phyloP scores from a whole-genome alignment of 2,113 vertebrate species.

The Scolopax mira region DNA sequence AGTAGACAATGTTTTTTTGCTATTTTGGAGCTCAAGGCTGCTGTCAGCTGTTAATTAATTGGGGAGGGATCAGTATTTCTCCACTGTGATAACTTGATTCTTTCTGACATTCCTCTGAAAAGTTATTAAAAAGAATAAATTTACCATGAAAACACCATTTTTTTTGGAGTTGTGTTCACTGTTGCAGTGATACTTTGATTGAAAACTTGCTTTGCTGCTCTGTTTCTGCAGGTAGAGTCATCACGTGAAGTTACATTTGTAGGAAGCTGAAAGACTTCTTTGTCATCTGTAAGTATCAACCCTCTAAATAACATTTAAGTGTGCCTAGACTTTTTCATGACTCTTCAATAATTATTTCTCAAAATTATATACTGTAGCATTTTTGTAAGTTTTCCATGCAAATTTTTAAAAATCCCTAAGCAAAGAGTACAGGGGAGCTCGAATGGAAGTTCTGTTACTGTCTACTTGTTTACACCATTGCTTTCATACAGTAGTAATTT shows the following conservation, averaged over 20 bases:
- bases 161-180: background rate
- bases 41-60: constrained; percentile 18
- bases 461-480: background rate
- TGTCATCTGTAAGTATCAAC: constrained; percentile 41
- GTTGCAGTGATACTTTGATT: background rate
- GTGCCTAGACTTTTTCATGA: background rate
- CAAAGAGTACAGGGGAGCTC: background rate
- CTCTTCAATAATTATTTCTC: background rate
- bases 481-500: background rate
- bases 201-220: background rate
- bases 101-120: background rate
- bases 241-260: background rate
- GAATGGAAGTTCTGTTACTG: background rate
- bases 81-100: background rate
- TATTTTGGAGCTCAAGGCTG: constrained; percentile 23
- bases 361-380: background rate
- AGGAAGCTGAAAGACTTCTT: background rate
- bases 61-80: background rate
- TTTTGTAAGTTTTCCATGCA: background rate
- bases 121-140: background rate
- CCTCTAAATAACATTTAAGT: background rate
- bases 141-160: background rate
- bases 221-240: constrained; percentile 9
- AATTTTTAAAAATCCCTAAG: background rate
- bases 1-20: background rate